Base-by-base conservation (phyloP, 2,113 vertebrate species). In the Isurus oxyrinchus region DNA sequence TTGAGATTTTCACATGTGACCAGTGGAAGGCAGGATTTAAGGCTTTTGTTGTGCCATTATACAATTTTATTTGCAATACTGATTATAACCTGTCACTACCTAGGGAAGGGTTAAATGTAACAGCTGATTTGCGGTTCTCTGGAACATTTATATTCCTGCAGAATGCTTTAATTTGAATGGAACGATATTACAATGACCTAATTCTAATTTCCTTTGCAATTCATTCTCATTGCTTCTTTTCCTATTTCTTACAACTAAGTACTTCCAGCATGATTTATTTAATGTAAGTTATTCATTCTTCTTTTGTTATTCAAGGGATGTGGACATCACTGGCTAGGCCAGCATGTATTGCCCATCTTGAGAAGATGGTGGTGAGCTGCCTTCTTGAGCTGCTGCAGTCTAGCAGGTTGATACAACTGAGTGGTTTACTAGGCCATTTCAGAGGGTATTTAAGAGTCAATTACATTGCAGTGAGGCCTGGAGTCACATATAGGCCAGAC, bases 151-250 rank as follows among this genome's bases (percentile, higher is more conserved):
- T 21, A 21, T 61, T 23, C 0, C 31, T 23, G 19, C 27, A 94
- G 7, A 61, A 21, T 63, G 59, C 14, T 35, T 35, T 86, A 35
- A 93, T 59, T 63, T n/a, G 31, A 61, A 94, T 44, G 21, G 61
- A 66, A 66, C 35, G 14, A 63, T 94, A 63, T 27, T 44, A 44
- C 61, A 94, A 66, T 67, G 6, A 94, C 35, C n/a, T 49, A 40
- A 66, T 93, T 94, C 93, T 67, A 94, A 67, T 44, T 94, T 94
- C 35, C 61, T 67, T 94, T 61, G n/a, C 21, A 44, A 94, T 67
- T 63, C 61, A 66, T 31, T 94, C 5, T 94, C 61, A 44, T 13
- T 90, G 53, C 53, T 90, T 66, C 57, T n/a, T 94, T 67, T 44
- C 61, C 13, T 40, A 94, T 21, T 87, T 53, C 14, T 87, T 66